Conservation (phyloP, 1,140 invertebrate species). For the Drosophila suzukii region DNA sequence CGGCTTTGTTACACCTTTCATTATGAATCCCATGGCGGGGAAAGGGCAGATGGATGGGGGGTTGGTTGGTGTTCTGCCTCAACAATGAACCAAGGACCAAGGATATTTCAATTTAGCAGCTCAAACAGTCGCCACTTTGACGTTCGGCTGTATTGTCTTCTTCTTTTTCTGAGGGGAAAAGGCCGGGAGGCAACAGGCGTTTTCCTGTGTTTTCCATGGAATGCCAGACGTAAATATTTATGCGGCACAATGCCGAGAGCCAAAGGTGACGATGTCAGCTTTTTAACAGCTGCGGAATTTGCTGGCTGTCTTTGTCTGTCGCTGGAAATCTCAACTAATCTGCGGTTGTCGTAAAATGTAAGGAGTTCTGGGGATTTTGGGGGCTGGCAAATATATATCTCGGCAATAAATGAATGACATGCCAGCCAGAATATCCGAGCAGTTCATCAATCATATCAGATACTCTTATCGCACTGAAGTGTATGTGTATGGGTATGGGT, state of each 20-base stretch:
- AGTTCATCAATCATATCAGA: conserved; percentile 69
- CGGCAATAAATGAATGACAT: conserved; percentile 66
- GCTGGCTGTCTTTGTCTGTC: conserved; percentile 67
- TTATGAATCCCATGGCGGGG: conserved; percentile 60
- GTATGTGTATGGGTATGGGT: background rate
- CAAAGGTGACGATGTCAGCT: conserved; percentile 80
- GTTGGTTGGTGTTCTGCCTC: conserved; percentile 37
- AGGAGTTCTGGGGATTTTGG: conserved; percentile 6
- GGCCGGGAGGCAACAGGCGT: conserved; percentile 45
- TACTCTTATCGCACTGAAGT: conserved; percentile 63
- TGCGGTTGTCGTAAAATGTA: conserved; percentile 75
- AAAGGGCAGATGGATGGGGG: background rate
- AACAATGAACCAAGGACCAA: conserved; percentile 68
- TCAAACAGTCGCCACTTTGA: conserved; percentile 82
- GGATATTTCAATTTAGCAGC: conserved; percentile 81
- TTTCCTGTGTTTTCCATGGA: conserved; percentile 42
- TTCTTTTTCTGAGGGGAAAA: background rate
- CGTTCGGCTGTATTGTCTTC: conserved; percentile 64
- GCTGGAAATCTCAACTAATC: conserved; percentile 76
- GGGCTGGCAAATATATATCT: conserved; percentile 44
- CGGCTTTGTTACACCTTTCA: conserved; percentile 80
- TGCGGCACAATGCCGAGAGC: conserved; percentile 66
- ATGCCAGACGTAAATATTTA: conserved; percentile 78
- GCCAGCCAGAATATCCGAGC: conserved; percentile 41
- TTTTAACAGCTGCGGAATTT: conserved; percentile 81